Base-by-base conservation (phyloP, 2,797 vertebrate species). In the Rhinophrynus dorsalis region DNA sequence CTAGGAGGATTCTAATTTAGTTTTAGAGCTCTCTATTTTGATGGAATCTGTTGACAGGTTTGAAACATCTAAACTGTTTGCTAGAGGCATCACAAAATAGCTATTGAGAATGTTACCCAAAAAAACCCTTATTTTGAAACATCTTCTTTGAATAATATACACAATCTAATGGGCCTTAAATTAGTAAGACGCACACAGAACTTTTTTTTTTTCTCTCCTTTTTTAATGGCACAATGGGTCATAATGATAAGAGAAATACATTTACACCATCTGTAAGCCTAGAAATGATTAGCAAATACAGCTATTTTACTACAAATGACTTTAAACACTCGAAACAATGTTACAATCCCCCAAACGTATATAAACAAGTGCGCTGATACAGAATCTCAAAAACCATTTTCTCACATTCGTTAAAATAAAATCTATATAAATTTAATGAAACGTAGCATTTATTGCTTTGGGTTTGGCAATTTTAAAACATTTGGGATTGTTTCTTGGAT, bases 181-280 rank as follows among this genome's bases (percentile, higher is more conserved):
- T 54, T 52, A 60, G 55, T 35, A 44, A 29, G 47, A 54, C 3
- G 24, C 69, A 40, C 42, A 45, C 33, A 30, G 20, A 67, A 67
- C 62, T 60, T 50, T 5, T 51, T 58, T 73, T 73, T 50, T 67
- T 35, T 30, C 44, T 51, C 51, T 58, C 5, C 51, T 29, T 52
- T 58, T 64, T 57, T 72, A 66, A 66, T 73, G 47, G 56, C 47
- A 17, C n/a, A 33, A 73, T 67, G 35, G 61, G 62, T 67, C 45
- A 73, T 73, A 73, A 73, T 73, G 70, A 72, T 71, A 71, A 66
- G 62, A 73, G 45, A 66, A 73, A 73, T 73, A 67, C 70, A 67
- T 73, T 67, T 73, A 54, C 62, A 54, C 70, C 70, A 73, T 66
- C 70, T 73, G 62, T 38, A 67, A 73, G 62, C 70, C 35, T 67